Evolutionary conservation across 2,888 invertebrate genomes (phyloP).

Genomic region (Ophonus ardosiacus): DNA sequence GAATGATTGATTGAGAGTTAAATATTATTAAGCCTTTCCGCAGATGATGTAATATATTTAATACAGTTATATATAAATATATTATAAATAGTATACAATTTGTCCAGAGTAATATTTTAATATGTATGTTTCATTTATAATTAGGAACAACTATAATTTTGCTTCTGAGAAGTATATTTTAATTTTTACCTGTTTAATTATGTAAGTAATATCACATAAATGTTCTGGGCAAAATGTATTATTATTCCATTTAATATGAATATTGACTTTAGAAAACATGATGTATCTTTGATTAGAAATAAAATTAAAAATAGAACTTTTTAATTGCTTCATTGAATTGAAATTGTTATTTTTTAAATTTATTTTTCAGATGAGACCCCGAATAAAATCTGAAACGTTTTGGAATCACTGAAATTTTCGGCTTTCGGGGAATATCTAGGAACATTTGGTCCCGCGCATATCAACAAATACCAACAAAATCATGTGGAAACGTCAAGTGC

Average conservation of each 20-base stretch:
- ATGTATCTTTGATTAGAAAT: conserved; percentile 77
- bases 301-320: conserved; percentile 68
- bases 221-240: conserved; percentile 73
- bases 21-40: conserved; percentile 74
- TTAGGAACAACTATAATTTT: conserved; percentile 68
- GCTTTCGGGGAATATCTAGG: too few relatives aligned
- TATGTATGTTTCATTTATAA: conserved; percentile 65
- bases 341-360: background rate
- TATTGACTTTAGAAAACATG: conserved; percentile 76
- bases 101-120: conserved; percentile 71
- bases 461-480: background rate
- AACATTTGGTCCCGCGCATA: too few relatives aligned
- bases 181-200: conserved; percentile 67
- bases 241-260: conserved; percentile 73
- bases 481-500: background rate
- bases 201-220: conserved; percentile 70
- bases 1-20: conserved; percentile 64
- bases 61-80: conserved; percentile 69
- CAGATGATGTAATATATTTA: conserved; percentile 74
- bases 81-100: conserved; percentile 69
- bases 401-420: background rate
- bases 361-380: background rate
- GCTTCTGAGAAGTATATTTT: conserved; percentile 74
- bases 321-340: conserved; percentile 36
- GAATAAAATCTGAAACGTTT: background rate